Percentiles rank a stretch among this genome's conserved stretches.
Conservation (phyloP, 2,113 vertebrate species). For the Psittacus erithacus region DNA sequence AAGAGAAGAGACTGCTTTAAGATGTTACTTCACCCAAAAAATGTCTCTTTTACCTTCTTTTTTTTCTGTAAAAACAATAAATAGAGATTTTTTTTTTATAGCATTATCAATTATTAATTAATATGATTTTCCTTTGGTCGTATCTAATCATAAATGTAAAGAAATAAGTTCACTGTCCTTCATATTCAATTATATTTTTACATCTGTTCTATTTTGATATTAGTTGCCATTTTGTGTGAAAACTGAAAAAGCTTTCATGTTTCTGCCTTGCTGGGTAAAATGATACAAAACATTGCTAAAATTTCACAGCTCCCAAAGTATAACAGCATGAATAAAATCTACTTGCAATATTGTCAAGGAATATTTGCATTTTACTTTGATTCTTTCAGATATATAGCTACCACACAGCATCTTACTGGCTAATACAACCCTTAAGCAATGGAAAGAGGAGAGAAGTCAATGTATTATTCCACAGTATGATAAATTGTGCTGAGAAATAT, state of each 20-base stretch:
- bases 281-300: not conserved
- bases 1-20: not conserved
- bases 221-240: not conserved
- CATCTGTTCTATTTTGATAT: not conserved
- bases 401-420: not conserved
- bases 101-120: not conserved
- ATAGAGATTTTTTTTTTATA: not conserved
- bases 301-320: not conserved
- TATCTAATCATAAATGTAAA: not conserved
- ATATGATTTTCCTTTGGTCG: not conserved
- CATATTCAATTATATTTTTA: not conserved
- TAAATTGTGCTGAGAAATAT: slow-evolving; percentile 1
- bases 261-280: not conserved
- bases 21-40: not conserved
- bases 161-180: not conserved
- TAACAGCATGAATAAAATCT: not conserved
- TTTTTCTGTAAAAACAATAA: not conserved
- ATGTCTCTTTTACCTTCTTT: not conserved
- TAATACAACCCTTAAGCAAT: not conserved
- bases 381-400: not conserved
- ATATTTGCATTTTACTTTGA: not conserved
- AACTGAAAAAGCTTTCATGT: not conserved
- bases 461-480: not conserved
- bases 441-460: not conserved
- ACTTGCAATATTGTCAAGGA: not conserved